phyloP scores from a whole-genome alignment of 2,113 vertebrate species.

The Numida meleagris region DNA sequence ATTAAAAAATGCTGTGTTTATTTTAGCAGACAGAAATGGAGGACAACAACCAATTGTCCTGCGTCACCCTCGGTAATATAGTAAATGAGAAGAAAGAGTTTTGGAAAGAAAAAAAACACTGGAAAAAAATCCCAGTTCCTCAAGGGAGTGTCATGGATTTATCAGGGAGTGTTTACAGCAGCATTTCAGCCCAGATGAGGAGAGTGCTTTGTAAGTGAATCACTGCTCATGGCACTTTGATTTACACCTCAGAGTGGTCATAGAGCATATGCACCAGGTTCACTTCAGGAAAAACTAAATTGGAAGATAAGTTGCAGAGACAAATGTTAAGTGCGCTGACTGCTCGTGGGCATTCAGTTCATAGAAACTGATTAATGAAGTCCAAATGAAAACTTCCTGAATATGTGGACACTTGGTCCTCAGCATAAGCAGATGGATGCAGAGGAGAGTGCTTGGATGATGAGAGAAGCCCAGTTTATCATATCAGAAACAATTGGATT shows the following conservation, averaged over 20 bases:
- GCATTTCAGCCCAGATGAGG: neutral
- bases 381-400: neutral
- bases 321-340: neutral
- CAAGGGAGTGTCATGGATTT: neutral
- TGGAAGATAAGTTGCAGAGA: neutral
- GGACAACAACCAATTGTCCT: neutral
- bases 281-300: neutral
- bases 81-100: neutral
- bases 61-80: fast-evolving
- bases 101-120: neutral
- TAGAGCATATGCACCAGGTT: neutral
- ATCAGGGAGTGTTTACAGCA: neutral
- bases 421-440: neutral
- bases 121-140: neutral
- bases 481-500: neutral
- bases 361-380: neutral
- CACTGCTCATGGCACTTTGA: fast-evolving
- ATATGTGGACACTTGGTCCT: neutral
- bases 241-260: neutral
- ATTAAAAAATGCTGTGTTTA: fast-evolving
- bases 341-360: neutral
- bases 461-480: neutral
- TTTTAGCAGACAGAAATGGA: neutral
- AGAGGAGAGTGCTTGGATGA: neutral
- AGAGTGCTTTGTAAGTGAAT: neutral